phyloP scores from a whole-genome alignment of 1,140 invertebrate species.

The Lepidurus packardi region DNA sequence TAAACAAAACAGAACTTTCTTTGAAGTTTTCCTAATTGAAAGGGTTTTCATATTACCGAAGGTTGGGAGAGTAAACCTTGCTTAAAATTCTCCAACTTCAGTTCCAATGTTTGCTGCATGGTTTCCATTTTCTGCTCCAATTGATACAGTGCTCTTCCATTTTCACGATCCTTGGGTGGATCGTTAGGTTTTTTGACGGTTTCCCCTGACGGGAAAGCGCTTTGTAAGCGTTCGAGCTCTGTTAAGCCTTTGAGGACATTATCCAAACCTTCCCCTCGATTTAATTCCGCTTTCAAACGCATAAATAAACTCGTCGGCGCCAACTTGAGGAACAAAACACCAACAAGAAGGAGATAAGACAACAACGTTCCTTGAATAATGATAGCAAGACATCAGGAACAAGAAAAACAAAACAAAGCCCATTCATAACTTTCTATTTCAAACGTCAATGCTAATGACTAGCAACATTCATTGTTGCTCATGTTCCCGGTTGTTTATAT shows the following conservation, averaged over 20 bases:
- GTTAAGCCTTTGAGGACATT: neutral
- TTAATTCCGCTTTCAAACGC: constrained; percentile 9
- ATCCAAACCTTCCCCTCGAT: neutral
- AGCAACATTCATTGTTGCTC: neutral
- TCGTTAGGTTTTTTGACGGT: neutral
- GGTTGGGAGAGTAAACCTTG: neutral
- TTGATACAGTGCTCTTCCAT: neutral
- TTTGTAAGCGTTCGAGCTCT: neutral
- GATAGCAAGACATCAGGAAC: neutral
- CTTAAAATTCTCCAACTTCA: neutral
- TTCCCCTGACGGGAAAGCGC: neutral
- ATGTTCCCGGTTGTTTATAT: neutral
- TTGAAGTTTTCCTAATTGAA: neutral
- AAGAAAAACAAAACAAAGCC: neutral
- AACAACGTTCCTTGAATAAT: neutral
- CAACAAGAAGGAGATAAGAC: neutral
- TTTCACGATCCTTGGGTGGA: neutral
- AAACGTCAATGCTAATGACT: neutral
- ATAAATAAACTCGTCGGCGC: constrained; percentile 18
- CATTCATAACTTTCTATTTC: neutral
- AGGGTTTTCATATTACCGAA: neutral
- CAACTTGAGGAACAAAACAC: neutral
- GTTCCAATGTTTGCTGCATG: neutral
- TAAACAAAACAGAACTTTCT: neutral
- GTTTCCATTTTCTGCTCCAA: constrained; percentile 15